Evolutionary conservation across 1,140 invertebrate genomes (phyloP), one percentile per base, ranked within the genome.

Genomic region (Sitophilus oryzae): DNA sequence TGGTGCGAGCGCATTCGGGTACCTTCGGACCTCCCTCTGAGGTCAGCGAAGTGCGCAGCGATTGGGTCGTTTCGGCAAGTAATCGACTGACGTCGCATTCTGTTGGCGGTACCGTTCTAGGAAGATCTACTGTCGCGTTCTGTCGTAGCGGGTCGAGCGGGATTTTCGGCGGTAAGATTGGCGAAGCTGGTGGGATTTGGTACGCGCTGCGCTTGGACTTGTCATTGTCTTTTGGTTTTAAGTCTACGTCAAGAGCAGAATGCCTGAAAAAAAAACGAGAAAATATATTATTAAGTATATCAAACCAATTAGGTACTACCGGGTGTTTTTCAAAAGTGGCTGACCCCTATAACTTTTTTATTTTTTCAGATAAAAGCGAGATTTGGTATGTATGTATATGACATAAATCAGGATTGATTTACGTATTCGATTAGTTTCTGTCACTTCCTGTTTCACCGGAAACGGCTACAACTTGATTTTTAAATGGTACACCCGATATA

Each of bases 231-330:
- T 62, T 63, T 25, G 61, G 46, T 59, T 69, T 69, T 49, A 65
- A 14, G 40, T 70, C 68, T 18, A 69, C 67, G 35, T 71, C 70
- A 49, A 71, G 62, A 16, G 68, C 67, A 9, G 61, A 56, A 59
- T 65, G 64, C 51, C 70, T 71, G 56, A 8, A 68, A 65, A n/a
- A 59, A 20, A 53, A 48, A 41, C n/a, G 18, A 38, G 16, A n/a
- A 38, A 38, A n/a, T n/a, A n/a, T n/a, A n/a, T n/a, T n/a, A n/a
- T n/a, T n/a, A n/a, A n/a, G n/a, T n/a, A n/a, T n/a, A n/a, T n/a
- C n/a, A n/a, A n/a, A n/a, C n/a, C n/a, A n/a, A n/a, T n/a, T n/a
- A n/a, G n/a, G n/a, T n/a, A n/a, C n/a, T n/a, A n/a, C n/a, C n/a
- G n/a, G n/a, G n/a, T n/a, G n/a, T n/a, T n/a, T n/a, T n/a, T n/a